These are phyloP conservation scores for Miltochrista miniata DNA, from an alignment of 2,888 invertebrate species.

Conservation along the genomic window DNA sequence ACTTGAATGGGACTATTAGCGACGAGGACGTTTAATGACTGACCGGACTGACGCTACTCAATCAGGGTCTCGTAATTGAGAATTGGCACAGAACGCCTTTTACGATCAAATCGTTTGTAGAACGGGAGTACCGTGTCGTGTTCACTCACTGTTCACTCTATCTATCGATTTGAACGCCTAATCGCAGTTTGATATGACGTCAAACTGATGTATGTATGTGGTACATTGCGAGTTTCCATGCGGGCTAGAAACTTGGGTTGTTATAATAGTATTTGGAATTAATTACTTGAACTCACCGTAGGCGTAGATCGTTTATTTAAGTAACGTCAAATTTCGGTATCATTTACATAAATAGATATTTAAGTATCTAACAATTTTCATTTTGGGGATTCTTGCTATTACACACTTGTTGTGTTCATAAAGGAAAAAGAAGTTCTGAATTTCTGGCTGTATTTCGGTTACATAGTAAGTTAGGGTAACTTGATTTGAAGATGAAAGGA, in stretches of 20 bases:
- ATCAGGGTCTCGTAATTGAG: conserved; percentile 62
- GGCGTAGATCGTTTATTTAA: too few relatives aligned
- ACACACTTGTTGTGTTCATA: too few relatives aligned
- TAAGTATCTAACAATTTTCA: too few relatives aligned
- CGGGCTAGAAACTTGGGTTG: conserved; percentile 12
- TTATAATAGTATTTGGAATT: not conserved
- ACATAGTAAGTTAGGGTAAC: too few relatives aligned
- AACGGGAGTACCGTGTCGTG: conserved; percentile 23
- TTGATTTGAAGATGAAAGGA: too few relatives aligned
- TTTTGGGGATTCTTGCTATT: too few relatives aligned
- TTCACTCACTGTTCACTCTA: too few relatives aligned
- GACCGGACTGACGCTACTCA: conserved; percentile 53
- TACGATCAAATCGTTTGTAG: conserved; percentile 56
- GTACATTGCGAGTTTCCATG: conserved; percentile 7
- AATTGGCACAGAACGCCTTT: conserved; percentile 62
- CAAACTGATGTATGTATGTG: conserved; percentile 22
- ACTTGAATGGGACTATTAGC: conserved; percentile 27
- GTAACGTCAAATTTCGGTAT: too few relatives aligned
- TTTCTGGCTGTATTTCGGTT: too few relatives aligned
- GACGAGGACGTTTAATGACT: conserved; percentile 57
- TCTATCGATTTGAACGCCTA: conserved; percentile 45
- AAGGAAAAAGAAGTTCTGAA: too few relatives aligned
- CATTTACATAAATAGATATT: too few relatives aligned
- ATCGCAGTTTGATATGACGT: conserved; percentile 43
- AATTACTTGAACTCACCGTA: too few relatives aligned